Conservation (phyloP, 2,888 invertebrate species). For the Resseliella maxima region DNA sequence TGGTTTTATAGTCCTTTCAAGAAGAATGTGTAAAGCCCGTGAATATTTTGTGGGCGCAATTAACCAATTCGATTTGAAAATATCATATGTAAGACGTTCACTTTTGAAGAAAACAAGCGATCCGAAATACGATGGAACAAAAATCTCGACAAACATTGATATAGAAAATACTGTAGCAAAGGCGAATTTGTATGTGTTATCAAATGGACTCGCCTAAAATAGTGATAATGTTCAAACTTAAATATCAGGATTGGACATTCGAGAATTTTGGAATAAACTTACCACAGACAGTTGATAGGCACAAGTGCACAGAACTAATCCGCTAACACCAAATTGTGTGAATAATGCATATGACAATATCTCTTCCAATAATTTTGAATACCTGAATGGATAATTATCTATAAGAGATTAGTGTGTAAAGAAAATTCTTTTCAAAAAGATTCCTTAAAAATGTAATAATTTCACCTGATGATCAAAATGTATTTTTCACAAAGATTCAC, state of each 20-base stretch:
- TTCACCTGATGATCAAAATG: neutral
- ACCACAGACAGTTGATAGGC: constrained; percentile 6
- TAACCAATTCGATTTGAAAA: constrained; percentile 13
- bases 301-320: neutral
- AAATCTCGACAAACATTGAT: neutral
- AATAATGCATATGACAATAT: neutral
- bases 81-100: neutral
- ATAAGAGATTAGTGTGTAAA: no score
- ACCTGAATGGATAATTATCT: no score
- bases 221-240: neutral
- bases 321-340: neutral
- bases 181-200: neutral
- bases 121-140: constrained; percentile 21
- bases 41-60: neutral
- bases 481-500: neutral
- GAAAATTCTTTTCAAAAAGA: no score
- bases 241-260: neutral
- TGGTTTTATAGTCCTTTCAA: neutral
- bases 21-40: neutral
- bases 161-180: neutral
- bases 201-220: neutral
- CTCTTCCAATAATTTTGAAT: neutral
- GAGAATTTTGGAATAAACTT: neutral
- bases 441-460: neutral
- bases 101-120: neutral